phyloP scores from a whole-genome alignment of 2,888 invertebrate species.

The Catocala sponsa region DNA sequence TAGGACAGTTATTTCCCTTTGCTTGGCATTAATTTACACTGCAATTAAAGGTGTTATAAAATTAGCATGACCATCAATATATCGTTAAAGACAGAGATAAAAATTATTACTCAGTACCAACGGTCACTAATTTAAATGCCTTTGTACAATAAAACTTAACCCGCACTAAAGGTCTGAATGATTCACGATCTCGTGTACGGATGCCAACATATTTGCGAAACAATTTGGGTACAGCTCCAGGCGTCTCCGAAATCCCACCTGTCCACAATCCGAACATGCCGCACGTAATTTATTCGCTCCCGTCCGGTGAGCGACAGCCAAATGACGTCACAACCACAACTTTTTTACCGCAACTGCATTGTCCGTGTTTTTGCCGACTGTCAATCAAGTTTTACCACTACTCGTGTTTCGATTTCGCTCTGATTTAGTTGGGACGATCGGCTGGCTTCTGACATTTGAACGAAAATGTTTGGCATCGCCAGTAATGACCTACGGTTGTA shows the following conservation, averaged over 20 bases:
- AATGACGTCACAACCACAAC: constrained; percentile 62
- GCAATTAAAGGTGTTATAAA: constrained; percentile 1
- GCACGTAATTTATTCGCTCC: constrained; percentile 65
- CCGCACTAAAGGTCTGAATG: constrained; percentile 32
- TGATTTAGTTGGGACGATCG: background rate
- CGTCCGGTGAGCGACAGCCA: constrained; percentile 49
- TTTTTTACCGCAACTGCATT: constrained; percentile 51
- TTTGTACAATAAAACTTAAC: constrained; percentile 34
- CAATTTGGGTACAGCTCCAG: constrained; percentile 60
- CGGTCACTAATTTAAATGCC: constrained; percentile 42
- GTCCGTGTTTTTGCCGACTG: constrained; percentile 42
- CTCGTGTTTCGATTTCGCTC: constrained; percentile 23
- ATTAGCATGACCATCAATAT: background rate
- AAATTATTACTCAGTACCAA: constrained; percentile 24
- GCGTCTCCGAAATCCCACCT: constrained; percentile 68
- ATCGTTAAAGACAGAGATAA: constrained; percentile 18
- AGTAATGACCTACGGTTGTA: too few relatives aligned
- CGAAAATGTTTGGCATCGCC: too few relatives aligned
- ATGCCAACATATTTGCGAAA: constrained; percentile 46
- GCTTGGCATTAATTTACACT: background rate
- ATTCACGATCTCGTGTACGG: constrained; percentile 39
- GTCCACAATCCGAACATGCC: constrained; percentile 75
- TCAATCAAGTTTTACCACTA: constrained; percentile 19
- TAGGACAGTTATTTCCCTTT: background rate
- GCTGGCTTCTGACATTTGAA: too few relatives aligned